A percentile compares a stretch with the other conserved stretches of the same genome.
These are phyloP conservation scores for Antheraea assamensis DNA, from an alignment of 2,888 invertebrate genomes.

Conservation along the genomic window DNA sequence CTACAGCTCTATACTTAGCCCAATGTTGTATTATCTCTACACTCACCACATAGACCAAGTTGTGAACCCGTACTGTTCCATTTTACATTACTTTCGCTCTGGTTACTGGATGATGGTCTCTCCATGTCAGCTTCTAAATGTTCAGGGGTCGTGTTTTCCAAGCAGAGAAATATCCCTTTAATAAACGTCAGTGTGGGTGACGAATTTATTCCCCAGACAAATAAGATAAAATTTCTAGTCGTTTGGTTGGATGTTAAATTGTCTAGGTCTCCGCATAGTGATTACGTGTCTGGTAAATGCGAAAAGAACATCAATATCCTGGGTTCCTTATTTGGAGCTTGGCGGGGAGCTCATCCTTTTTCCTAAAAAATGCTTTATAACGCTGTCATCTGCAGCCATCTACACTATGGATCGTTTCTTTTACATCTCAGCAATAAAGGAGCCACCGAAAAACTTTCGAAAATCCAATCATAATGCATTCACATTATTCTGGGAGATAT, in stretches of 20 bases:
- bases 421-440: slow-evolving; percentile 8
- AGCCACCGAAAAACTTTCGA: neutral
- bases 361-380: slow-evolving; percentile 17
- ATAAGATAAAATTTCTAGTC: slow-evolving; percentile 30
- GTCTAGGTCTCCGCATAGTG: slow-evolving; percentile 24
- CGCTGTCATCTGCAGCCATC: slow-evolving; percentile 23
- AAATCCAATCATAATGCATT: slow-evolving; percentile 10
- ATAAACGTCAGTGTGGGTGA: neutral
- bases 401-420: slow-evolving; percentile 14
- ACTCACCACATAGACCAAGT: too few relatives aligned
- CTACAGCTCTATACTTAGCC: slow-evolving; percentile 33
- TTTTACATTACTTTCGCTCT: slow-evolving; percentile 30
- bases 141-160: slow-evolving; percentile 14
- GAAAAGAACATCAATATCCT: slow-evolving; percentile 30
- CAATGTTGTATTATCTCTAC: slow-evolving; percentile 31
- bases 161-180: neutral
- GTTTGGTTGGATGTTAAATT: slow-evolving; percentile 27
- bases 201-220: neutral
- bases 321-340: slow-evolving; percentile 19
- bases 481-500: slow-evolving; percentile 10
- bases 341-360: slow-evolving; percentile 27
- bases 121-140: slow-evolving; percentile 28
- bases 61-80: slow-evolving; percentile 21
- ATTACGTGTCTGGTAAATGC: slow-evolving; percentile 26
- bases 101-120: slow-evolving; percentile 23